Percentiles rank a stretch among this genome's conserved stretches.
phyloP scores from a whole-genome alignment of 2,888 invertebrate genomes.

The Clitarchus hookeri region DNA sequence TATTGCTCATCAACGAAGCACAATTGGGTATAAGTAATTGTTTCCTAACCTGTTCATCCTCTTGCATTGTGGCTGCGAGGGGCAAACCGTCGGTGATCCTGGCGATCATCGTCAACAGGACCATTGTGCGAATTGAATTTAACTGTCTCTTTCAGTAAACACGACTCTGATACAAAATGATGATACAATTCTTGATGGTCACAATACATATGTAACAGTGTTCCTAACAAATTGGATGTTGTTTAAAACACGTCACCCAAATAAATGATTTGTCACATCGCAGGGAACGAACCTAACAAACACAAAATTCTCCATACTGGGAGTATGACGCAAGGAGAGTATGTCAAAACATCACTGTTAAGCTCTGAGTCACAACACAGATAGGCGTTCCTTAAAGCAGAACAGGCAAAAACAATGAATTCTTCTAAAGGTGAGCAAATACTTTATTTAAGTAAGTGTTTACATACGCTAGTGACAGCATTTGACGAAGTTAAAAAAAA shows the following conservation, averaged over 20 bases:
- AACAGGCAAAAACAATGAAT: too few relatives aligned
- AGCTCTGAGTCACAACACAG: too few relatives aligned
- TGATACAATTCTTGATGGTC: neutral
- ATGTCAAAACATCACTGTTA: too few relatives aligned
- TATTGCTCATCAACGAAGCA: neutral
- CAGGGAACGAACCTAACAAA: neutral
- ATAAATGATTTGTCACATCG: neutral
- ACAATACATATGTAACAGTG: neutral
- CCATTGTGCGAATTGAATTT: constrained; percentile 66
- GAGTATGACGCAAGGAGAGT: too few relatives aligned
- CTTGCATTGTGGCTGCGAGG: constrained; percentile 95
- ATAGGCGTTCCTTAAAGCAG: too few relatives aligned
- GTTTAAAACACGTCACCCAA: constrained; percentile 6
- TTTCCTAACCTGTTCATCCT: constrained; percentile 88
- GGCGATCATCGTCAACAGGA: constrained; percentile 97
- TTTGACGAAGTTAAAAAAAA: too few relatives aligned
- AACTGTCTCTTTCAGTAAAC: neutral
- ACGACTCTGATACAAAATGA: neutral
- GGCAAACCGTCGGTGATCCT: constrained; percentile 94
- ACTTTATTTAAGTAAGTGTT: too few relatives aligned
- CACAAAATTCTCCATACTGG: neutral
- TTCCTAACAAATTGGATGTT: neutral
- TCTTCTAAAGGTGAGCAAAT: too few relatives aligned
- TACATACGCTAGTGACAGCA: too few relatives aligned
- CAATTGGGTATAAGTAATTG: neutral